phyloP scores from a whole-genome alignment of 2,113 vertebrate species.

The Amphiprion percula region DNA sequence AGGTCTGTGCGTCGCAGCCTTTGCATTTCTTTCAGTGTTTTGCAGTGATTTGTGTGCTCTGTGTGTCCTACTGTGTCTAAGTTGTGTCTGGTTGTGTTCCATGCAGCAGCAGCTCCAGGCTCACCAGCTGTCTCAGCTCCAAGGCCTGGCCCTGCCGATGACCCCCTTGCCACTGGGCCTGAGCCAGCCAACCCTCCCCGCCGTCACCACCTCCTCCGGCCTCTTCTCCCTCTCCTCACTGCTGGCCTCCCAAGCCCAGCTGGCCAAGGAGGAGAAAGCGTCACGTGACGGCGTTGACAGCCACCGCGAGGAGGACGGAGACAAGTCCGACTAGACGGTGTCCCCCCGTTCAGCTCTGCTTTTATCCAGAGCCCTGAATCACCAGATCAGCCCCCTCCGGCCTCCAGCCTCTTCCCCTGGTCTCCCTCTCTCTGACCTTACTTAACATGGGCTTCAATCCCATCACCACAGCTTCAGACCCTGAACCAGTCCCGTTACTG shows the following conservation, averaged over 20 bases:
- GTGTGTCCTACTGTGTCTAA: slow-evolving; percentile 46
- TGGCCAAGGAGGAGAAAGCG: slow-evolving; percentile 96
- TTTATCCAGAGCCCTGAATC: slow-evolving; percentile 62
- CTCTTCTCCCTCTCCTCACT: slow-evolving; percentile 95
- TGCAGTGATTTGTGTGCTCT: slow-evolving; percentile 35
- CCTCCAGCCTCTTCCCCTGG: slow-evolving; percentile 57
- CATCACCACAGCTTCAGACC: slow-evolving; percentile 37
- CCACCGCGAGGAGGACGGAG: slow-evolving; percentile 94
- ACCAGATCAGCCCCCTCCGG: slow-evolving; percentile 42
- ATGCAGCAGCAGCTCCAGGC: slow-evolving; percentile 99
- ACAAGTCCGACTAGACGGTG: slow-evolving; percentile 92
- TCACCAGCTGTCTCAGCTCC: slow-evolving; percentile 98
- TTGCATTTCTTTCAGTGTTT: slow-evolving; percentile 20
- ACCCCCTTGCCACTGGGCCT: slow-evolving; percentile 94
- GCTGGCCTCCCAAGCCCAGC: slow-evolving; percentile 95
- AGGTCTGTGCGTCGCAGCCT: slow-evolving; percentile 5
- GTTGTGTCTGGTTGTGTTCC: slow-evolving; percentile 69
- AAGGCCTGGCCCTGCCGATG: slow-evolving; percentile 96
- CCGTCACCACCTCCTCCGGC: slow-evolving; percentile 92
- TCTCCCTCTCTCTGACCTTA: slow-evolving; percentile 53
- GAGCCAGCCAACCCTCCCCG: slow-evolving; percentile 90
- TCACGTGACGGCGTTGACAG: slow-evolving; percentile 91
- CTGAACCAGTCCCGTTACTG: slow-evolving; percentile 20
- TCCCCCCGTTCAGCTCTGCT: slow-evolving; percentile 51
- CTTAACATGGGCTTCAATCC: slow-evolving; percentile 50